Evolutionary conservation across 2,797 vertebrate species (phyloP), one percentile per base, ranked within the genome.

Genomic region (Ambastaia sidthimunki): DNA sequence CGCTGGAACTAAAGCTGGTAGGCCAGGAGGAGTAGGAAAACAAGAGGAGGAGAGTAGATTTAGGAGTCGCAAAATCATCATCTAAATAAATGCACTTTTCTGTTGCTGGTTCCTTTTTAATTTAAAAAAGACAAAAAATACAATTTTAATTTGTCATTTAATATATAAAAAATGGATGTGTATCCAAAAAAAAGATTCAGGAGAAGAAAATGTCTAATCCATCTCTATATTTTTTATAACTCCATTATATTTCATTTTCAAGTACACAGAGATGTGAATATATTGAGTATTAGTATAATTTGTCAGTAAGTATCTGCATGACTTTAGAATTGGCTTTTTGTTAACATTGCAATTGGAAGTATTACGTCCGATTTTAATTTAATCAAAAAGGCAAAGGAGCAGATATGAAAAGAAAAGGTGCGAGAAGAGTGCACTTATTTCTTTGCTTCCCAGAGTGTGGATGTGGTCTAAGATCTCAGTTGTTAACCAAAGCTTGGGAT

Each of bases 61-160:
- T 91, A 90, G 88, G 90, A 92, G 93, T 92, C 92, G 92, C 93
- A 91, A 82, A 93, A 93, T 93, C 92, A 92, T 93, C 92, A 91
- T 93, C 92, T 89, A 94, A 96, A 96, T 95, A 96, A 98, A 97
- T 97, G 96, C 97, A 96, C 96, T 98, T 97, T 98, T 98, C 95
- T 96, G 96, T 98, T 98, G 94, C 94, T 93, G 92, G 92, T 94
- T 95, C 91, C 28, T 28, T 28, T 28, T 28, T 28, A 28, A 28
- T 28, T 28, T 28, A 28, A 28, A 90, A 82, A 37, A 80, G 86
- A 91, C 84, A 77, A 82, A 82, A 75, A 68, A 57, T 25, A 83
- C 23, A 71, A 74, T 79, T 83, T 82, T 91, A 91, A 91, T 92
- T 88, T 89, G 91, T 92, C 91, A 91, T 93, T 93, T 93, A 84